Evolutionary conservation across 2,797 vertebrate genomes (phyloP), one percentile per base, ranked within the genome.

Genomic region (Myioborus melanocephalus): DNA sequence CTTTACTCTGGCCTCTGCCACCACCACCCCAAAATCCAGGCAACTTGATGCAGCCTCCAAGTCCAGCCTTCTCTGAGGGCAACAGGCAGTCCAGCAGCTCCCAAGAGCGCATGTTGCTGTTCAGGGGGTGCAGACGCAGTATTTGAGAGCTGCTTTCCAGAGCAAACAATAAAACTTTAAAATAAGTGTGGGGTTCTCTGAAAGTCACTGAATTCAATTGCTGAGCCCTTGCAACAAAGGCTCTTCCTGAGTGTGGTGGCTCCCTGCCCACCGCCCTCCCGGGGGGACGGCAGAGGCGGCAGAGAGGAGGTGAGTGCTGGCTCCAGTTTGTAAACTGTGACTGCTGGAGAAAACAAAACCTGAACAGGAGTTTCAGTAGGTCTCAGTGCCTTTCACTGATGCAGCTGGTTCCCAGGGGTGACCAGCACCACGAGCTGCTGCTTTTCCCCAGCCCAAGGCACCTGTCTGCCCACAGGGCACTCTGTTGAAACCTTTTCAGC

Each of bases 191-290:
- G 64, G 87, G 84, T 80, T 96, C 94, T 93, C 92, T 88, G 69
- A 66, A 95, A 97, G 94, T 85, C 50, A 30, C 77, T 55, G 79
- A 95, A 95, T 93, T 89, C 95, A 96, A 83, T 80, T 89, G 69
- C 89, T 91, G 89, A 93, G 90, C 91, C 73, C 88, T 94, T 94
- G 89, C 87, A 96, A 97, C 96, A 96, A 96, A 96, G 95, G 87
- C 96, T 93, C 88, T 96, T 98, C 97, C 97, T 97, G 97, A 96
- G 84, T 37, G 0, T 26, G 16, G 96, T 96, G 97, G 96, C 97
- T 96, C 93, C 78, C 71, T 93, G 97, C 97, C 97, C 95, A 27
- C 49, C 2, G 2, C 41, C 41, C 79, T 97, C 97, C 95, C 28
- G 0, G 70, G 86, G 97, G 97, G 70, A 87, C 49, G 1, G 78